Evolutionary conservation across 1,140 invertebrate species (phyloP).

Genomic region (Proales similis): DNA sequence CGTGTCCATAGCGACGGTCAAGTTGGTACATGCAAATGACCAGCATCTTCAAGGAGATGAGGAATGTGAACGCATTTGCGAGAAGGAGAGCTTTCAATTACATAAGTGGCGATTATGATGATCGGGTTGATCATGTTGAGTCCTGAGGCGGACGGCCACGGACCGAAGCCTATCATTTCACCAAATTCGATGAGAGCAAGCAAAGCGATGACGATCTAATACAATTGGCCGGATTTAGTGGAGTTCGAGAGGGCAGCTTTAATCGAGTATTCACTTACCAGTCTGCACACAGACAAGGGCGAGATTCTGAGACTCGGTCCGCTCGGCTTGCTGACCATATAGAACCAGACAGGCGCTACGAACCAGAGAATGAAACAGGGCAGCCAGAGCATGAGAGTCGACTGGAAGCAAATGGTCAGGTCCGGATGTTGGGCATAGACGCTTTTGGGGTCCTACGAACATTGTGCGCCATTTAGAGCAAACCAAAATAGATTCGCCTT

Average conservation of each 20-base stretch:
- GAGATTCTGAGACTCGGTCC: slow-evolving; percentile 12
- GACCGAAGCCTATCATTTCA: not conserved
- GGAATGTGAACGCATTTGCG: not conserved
- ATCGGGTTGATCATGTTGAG: slow-evolving; percentile 19
- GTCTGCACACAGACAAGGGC: not conserved
- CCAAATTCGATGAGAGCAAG: not conserved
- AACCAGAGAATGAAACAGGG: slow-evolving; percentile 27
- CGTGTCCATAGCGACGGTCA: slow-evolving; percentile 1
- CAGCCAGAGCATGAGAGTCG: slow-evolving; percentile 17
- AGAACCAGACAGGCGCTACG: slow-evolving; percentile 28
- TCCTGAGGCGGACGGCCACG: not conserved
- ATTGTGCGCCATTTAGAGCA: not conserved
- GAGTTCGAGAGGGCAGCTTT: not conserved
- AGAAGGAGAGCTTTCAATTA: slow-evolving; percentile 1
- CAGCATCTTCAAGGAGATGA: slow-evolving; percentile 7
- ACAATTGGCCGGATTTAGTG: not conserved
- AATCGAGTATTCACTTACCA: not conserved
- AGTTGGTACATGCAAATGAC: not conserved
- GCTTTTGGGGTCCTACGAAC: not conserved
- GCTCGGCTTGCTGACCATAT: not conserved
- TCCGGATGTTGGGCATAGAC: slow-evolving; percentile 22
- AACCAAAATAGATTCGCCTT: not conserved
- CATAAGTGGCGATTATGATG: slow-evolving; percentile 10
- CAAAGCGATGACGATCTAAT: not conserved
- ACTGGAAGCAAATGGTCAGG: slow-evolving; percentile 34